phyloP scores from a whole-genome alignment of 2,888 invertebrate genomes.

The Prostheceraeus crozeri region DNA sequence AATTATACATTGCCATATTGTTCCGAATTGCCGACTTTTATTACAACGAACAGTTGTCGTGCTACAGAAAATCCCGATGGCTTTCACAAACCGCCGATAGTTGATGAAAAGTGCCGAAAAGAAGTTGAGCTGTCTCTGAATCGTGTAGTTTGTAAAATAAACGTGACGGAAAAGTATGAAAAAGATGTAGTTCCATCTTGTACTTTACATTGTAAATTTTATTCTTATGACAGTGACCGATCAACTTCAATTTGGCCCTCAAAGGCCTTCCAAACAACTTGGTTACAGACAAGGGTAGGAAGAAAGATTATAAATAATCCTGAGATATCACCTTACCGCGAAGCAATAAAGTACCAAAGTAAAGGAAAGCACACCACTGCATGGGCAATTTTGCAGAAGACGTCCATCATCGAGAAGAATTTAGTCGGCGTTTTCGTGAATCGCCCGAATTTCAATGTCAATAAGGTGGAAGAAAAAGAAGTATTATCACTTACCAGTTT shows the following conservation, averaged over 20 bases:
- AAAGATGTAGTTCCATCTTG: slow-evolving; percentile 37
- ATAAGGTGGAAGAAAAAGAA: slow-evolving; percentile 38
- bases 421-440: slow-evolving; percentile 32
- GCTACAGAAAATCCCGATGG: background rate
- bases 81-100: too few species aligned
- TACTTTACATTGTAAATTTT: slow-evolving; percentile 35
- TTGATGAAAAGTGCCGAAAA: too few species aligned
- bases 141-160: slow-evolving; percentile 22
- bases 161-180: slow-evolving; percentile 26
- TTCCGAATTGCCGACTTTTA: slow-evolving; percentile 27
- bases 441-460: slow-evolving; percentile 36
- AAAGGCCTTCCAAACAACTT: slow-evolving; percentile 36
- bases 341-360: slow-evolving; percentile 20
- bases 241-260: slow-evolving; percentile 37
- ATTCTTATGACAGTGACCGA: slow-evolving; percentile 34
- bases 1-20: slow-evolving; percentile 35
- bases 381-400: slow-evolving; percentile 26
- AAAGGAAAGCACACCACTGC: slow-evolving; percentile 23
- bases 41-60: slow-evolving; percentile 24
- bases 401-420: slow-evolving; percentile 35
- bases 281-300: too few species aligned
- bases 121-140: background rate
- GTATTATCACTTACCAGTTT: slow-evolving; percentile 38
- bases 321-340: slow-evolving; percentile 28
- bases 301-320: slow-evolving; percentile 35